These are phyloP conservation scores for Chromis chromis DNA, from an alignment of 2,797 vertebrate genomes.

Conservation along the genomic window DNA sequence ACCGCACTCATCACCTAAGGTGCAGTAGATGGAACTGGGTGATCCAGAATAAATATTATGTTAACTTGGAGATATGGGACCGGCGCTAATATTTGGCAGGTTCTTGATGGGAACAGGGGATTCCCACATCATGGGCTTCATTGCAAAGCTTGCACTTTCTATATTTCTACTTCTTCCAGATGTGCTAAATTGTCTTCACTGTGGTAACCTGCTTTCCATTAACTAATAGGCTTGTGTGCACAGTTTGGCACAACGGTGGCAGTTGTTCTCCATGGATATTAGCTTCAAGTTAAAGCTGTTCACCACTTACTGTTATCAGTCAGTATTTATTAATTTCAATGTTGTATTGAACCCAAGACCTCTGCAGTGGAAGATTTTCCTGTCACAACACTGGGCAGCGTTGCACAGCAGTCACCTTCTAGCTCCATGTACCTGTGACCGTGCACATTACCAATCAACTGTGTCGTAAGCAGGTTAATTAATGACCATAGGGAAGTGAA, in stretches of 20 bases:
- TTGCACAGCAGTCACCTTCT: not conserved
- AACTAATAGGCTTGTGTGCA: not conserved
- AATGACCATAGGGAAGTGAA: not conserved
- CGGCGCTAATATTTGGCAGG: not conserved
- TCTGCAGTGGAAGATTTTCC: not conserved
- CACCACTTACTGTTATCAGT: not conserved
- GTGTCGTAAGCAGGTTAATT: constrained; percentile 12
- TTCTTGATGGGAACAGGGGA: not conserved
- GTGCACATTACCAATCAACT: constrained; percentile 1
- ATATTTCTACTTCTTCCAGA: not conserved
- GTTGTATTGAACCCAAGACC: not conserved
- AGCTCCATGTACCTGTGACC: not conserved
- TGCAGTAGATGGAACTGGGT: not conserved
- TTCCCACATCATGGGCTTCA: not conserved
- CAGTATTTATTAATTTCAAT: not conserved
- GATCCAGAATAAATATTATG: not conserved
- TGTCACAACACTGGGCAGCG: not conserved
- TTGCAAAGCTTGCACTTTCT: not conserved
- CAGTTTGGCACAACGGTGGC: not conserved
- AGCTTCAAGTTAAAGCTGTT: not conserved
- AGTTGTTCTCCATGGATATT: not conserved
- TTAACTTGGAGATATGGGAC: not conserved
- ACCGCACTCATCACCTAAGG: not conserved
- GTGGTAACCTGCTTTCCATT: not conserved
- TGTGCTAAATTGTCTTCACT: not conserved